Conservation (phyloP, 2,797 vertebrate species). For the Morus bassanus region DNA sequence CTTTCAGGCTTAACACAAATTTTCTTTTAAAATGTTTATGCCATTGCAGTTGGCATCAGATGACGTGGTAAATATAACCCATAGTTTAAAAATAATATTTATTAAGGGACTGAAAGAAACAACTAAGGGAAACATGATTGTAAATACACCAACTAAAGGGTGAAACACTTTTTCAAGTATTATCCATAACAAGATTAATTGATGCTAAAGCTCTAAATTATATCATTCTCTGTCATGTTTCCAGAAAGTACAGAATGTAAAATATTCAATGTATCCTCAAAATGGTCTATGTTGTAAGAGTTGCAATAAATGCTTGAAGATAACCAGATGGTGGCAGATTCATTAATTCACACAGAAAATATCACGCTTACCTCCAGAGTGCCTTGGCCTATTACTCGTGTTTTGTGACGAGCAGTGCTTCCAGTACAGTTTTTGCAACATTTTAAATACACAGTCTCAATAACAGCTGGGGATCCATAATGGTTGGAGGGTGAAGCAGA, state of each 20-base stretch:
- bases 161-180: neutral
- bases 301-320: neutral
- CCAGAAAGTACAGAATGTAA: neutral
- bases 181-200: neutral
- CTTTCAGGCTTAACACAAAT: neutral
- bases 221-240: neutral
- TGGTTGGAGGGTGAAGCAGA: neutral
- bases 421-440: neutral
- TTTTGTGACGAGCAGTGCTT: neutral
- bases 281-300: neutral
- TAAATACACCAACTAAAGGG: neutral
- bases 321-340: neutral
- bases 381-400: neutral
- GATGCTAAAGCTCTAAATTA: neutral
- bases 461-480: neutral
- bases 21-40: constrained; percentile 24
- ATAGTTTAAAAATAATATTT: constrained; percentile 6
- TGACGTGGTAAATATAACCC: neutral
- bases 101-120: neutral
- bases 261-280: neutral
- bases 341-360: neutral
- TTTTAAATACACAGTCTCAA: neutral
- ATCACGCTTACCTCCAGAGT: neutral
- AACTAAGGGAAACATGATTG: neutral
- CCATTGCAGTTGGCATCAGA: neutral